phyloP scores from a whole-genome alignment of 1,140 invertebrate genomes.

The Psix sp. region DNA sequence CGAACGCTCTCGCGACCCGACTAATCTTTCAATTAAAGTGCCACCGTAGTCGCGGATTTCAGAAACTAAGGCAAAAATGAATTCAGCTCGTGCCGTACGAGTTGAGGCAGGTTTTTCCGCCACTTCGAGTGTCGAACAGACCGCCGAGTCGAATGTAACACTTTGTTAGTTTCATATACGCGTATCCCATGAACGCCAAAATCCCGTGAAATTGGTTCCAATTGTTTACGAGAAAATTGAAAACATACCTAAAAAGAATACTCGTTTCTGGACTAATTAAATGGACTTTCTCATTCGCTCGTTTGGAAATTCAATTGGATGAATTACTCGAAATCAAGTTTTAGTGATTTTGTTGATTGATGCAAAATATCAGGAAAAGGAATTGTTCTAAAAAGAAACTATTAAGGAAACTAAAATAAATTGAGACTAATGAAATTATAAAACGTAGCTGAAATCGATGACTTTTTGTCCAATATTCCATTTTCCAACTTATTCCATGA shows the following conservation, averaged over 20 bases:
- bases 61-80: conserved; percentile 22
- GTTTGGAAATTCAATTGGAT: conserved; percentile 5
- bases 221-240: conserved; percentile 29
- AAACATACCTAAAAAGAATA: conserved; percentile 24
- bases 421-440: too few species aligned
- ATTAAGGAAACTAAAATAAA: too few species aligned
- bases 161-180: not conserved
- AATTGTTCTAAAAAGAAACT: not conserved
- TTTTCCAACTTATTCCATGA: too few species aligned
- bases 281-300: not conserved
- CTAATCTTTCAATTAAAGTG: conserved; percentile 51
- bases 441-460: too few species aligned
- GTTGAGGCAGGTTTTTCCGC: conserved; percentile 23
- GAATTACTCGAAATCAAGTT: conserved; percentile 8
- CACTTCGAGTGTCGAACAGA: conserved; percentile 27
- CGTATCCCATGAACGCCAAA: too few species aligned
- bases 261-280: conserved; percentile 23
- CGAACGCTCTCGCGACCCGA: conserved; percentile 8
- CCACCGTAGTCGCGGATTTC: conserved; percentile 26
- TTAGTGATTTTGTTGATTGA: not conserved
- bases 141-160: conserved; percentile 7
- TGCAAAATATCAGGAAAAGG: not conserved
- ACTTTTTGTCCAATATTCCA: too few species aligned
- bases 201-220: too few species aligned
- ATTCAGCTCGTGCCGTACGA: conserved; percentile 35